These are phyloP conservation scores for Dryobota labecula DNA, from an alignment of 2,888 invertebrate genomes.

Conservation along the genomic window DNA sequence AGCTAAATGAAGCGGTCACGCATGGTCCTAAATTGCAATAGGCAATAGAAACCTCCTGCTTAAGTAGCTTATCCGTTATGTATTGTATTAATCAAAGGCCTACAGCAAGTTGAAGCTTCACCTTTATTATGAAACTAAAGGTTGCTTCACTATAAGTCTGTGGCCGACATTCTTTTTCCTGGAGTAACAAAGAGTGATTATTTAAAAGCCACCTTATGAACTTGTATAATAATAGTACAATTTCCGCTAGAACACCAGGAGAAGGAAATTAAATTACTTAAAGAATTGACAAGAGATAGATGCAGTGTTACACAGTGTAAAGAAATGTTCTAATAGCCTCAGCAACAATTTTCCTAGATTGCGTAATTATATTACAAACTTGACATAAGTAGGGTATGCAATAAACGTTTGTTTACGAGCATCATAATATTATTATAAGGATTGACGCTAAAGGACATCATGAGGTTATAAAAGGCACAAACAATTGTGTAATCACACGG, in stretches of 20 bases:
- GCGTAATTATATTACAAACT: conserved; percentile 49
- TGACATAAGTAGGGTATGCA: conserved; percentile 60
- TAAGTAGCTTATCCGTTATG: conserved; percentile 54
- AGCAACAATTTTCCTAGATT: conserved; percentile 45
- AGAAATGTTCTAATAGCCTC: conserved; percentile 17
- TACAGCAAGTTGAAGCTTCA: conserved; percentile 29
- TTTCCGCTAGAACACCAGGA: neutral
- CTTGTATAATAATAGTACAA: neutral
- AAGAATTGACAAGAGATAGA: neutral
- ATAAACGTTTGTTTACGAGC: conserved; percentile 66
- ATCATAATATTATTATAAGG: conserved; percentile 73
- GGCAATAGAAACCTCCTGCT: conserved; percentile 45
- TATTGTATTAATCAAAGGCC: conserved; percentile 59
- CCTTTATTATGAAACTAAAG: conserved; percentile 32
- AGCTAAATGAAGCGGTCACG: conserved; percentile 51
- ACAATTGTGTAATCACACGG: conserved; percentile 77
- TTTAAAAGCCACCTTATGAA: neutral
- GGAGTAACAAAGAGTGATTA: conserved; percentile 6
- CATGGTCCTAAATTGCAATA: conserved; percentile 33
- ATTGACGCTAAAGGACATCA: conserved; percentile 75
- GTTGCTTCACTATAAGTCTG: conserved; percentile 25
- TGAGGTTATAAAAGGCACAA: conserved; percentile 70
- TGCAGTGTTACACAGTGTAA: neutral
- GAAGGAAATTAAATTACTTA: neutral
- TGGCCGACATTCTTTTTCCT: conserved; percentile 30